Base-by-base conservation (phyloP, 1,140 invertebrate species). In the Dendroctonus valens region DNA sequence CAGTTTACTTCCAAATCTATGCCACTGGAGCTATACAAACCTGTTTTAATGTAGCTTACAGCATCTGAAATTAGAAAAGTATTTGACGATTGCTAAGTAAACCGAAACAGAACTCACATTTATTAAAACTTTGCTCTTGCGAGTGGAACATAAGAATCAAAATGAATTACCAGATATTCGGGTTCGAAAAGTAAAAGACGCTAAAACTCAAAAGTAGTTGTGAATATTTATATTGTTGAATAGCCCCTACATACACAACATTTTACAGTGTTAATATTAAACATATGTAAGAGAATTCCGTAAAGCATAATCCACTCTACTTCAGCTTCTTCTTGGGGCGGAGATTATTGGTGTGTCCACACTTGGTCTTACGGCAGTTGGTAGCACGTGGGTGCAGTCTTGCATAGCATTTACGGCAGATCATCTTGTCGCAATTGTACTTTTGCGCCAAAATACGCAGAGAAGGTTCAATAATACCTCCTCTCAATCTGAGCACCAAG, bases 261-360 rank as follows among this genome's bases (percentile, higher is more conserved):
- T 12, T n/a, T n/a, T 12, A 52, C 50, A 12, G 26, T 52, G 26
- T 26, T 12, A 26, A 2, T 52, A 26, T 52, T 8, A 8, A 26
- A 52, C 8, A n/a, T 26, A 52, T n/a, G 15, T 9, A 52, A 52
- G 26, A 12, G 15, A 52, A 52, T n/a, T 3, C 50, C 0, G 5
- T 26, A 52, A 9, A 41, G 3, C n/a, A 3, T n/a, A 38, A 39
- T 11, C 9, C n/a, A 39, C 37, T 69, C 59, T 96, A 96, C 89
- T 99, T 99, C 81, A 99, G 83, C 93, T 99, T 99, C 96, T 99
- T 99, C 86, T 99, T 99, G 75, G 97, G 96, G 77, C 98, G 90
- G 77, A 99, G 88, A 81, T 99, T 98, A 83, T 97, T 99, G 69
- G 96, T 98, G 82, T 99, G 97, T 67, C 98, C 98, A 84, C 98